Base-by-base conservation (phyloP, 1,140 invertebrate genomes). In the Drosophila murphyi region DNA sequence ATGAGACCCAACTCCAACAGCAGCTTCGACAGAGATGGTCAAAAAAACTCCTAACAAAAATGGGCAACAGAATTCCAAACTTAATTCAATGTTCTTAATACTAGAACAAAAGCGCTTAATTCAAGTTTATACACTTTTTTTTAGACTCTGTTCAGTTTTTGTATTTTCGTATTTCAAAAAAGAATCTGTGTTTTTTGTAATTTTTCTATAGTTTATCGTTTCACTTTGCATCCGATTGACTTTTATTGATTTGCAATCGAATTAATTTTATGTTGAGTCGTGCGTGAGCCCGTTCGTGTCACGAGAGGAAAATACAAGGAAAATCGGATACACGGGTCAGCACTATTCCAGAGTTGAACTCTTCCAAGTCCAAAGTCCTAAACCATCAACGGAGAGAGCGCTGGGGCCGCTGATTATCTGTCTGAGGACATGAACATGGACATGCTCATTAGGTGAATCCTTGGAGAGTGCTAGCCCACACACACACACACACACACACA, bases 401-500 rank as follows among this genome's bases (percentile, higher is more conserved):
- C 32, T 60, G 29, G 48, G 32, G 52, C 56, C 56, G 76, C 56
- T 71, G 76, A 79, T 78, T 78, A 76, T 74, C 61, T 59, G 78
- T 51, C 52, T 72, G 6, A 47, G 62, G 43, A 63, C 57, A 71
- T 39, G 80, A 54, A 85, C 82, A 87, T 73, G 83, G 69, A 70
- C 83, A 77, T 69, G 80, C 83, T 88, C 83, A 87, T 87, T 87
- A 87, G 65, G 65, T 62, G 78, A 88, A 82, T 87, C 83, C 83
- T 87, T 87, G 70, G 83, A 87, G 83, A 83, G 68, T 77, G 45
- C 59, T 77, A 72, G 41, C 54, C 57, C 56, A 59, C 28, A 3
- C 51, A 56, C 43, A 59, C 47, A 20, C 12, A 28, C 5, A 47
- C 28, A 70, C 52, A 54, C 39, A 34, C 47, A 48, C 34, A 20